A percentile compares a stretch with the other conserved stretches of the same genome.
Evolutionary conservation across 2,113 vertebrate genomes (phyloP).

Genomic region (Trichomycterus rosablanca): DNA sequence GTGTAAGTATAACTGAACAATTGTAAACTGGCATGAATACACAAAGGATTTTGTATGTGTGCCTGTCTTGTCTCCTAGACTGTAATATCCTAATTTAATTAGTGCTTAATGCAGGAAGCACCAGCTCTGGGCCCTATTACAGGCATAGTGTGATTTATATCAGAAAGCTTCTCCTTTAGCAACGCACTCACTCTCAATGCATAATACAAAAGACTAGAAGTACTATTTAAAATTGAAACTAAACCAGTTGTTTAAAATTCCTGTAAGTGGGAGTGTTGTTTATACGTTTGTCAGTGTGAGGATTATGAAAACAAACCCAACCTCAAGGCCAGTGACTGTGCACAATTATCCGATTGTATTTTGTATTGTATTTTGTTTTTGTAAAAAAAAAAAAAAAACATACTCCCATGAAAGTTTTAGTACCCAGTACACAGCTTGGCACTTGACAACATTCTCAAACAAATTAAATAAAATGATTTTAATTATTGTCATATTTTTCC

Average conservation of each 20-base stretch:
- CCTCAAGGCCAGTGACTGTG: not conserved
- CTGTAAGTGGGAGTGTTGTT: not conserved
- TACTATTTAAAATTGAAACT: too few relatives aligned
- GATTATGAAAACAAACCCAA: conserved; percentile 8
- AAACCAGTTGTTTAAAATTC: not conserved
- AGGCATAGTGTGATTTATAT: conserved; percentile 40
- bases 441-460: too few relatives aligned
- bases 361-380: too few relatives aligned
- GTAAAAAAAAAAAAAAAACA: too few relatives aligned
- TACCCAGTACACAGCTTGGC: not conserved
- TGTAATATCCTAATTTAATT: conserved; percentile 53
- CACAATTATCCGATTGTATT: not conserved
- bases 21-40: conserved; percentile 1
- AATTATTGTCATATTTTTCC: too few relatives aligned
- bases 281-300: not conserved
- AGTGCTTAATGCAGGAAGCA: conserved; percentile 49
- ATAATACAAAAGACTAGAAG: too few relatives aligned
- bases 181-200: not conserved
- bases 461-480: too few relatives aligned
- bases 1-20: not conserved
- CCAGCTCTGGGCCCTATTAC: conserved; percentile 34
- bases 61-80: conserved; percentile 29
- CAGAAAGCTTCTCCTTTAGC: not conserved
- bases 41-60: not conserved
- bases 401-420: not conserved